Conservation (phyloP, 2,113 vertebrate genomes). For the Dinomys branickii region DNA sequence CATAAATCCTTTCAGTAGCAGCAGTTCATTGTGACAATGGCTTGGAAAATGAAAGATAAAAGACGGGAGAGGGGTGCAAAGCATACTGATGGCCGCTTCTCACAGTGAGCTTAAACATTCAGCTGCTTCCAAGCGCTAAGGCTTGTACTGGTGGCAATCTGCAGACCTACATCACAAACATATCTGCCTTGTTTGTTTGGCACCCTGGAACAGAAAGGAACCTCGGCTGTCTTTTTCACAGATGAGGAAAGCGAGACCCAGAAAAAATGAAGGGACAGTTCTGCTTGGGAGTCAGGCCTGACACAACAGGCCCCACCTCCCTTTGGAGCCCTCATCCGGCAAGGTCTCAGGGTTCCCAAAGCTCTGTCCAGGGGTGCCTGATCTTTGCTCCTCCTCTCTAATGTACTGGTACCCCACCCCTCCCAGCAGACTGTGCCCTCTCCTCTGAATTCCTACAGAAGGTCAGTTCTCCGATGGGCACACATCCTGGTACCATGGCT, state of each 20-base stretch:
- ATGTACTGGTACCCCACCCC: no score
- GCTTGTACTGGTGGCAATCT: not conserved
- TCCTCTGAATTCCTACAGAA: not conserved
- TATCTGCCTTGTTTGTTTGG: not conserved
- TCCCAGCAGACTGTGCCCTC: not conserved
- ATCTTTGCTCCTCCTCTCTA: not conserved
- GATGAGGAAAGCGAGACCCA: not conserved
- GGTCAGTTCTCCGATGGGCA: not conserved
- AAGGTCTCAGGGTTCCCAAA: not conserved
- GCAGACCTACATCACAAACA: not conserved
- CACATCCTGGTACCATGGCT: not conserved
- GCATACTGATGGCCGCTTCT: not conserved
- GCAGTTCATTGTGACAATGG: not conserved
- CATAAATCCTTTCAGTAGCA: not conserved
- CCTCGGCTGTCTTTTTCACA: not conserved
- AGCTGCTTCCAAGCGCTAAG: not conserved
- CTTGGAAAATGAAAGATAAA: constrained; percentile 5
- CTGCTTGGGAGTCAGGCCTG: not conserved
- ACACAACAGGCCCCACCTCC: not conserved
- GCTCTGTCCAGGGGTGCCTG: not conserved
- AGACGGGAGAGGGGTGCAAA: not conserved
- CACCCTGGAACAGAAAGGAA: not conserved
- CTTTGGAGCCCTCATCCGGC: not conserved
- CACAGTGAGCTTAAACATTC: not conserved
- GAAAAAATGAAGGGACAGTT: not conserved